Percentiles rank a stretch among this genome's conserved stretches.
phyloP scores from a whole-genome alignment of 2,888 invertebrate genomes.

The Himalopsyche kuldschensis region DNA sequence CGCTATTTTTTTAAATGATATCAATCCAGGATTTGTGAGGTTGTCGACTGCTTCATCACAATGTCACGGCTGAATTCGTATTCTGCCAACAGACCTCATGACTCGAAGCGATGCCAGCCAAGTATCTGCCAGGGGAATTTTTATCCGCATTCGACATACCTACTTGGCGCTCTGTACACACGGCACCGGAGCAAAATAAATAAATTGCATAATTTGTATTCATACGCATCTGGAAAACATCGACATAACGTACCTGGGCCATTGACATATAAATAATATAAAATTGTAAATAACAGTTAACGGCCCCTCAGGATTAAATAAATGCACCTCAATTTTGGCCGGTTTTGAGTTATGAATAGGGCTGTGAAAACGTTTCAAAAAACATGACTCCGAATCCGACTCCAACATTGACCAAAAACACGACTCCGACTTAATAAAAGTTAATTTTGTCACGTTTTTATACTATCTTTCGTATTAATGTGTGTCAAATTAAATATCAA shows the following conservation, averaged over 20 bases:
- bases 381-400: no score
- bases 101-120: neutral
- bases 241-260: neutral
- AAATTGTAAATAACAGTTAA: neutral
- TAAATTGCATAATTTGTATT: neutral
- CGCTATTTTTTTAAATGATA: no score
- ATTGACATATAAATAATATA: neutral
- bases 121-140: conserved; percentile 5
- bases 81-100: neutral
- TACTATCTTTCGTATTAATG: no score
- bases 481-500: no score
- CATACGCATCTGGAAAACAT: neutral
- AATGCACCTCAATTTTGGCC: no score
- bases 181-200: neutral
- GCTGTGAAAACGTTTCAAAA: no score
- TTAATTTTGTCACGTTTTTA: no score
- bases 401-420: no score
- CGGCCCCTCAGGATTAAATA: no score
- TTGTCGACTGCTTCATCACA: neutral
- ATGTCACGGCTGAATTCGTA: conserved; percentile 15
- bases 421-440: no score
- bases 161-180: neutral
- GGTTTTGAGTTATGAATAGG: no score
- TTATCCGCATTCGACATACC: conserved; percentile 7
- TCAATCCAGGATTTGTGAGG: neutral